Percentiles rank a stretch among this genome's conserved stretches.
These are phyloP conservation scores for Rousettus madagascariensis DNA, from an alignment of 2,797 vertebrate species.

Conservation along the genomic window DNA sequence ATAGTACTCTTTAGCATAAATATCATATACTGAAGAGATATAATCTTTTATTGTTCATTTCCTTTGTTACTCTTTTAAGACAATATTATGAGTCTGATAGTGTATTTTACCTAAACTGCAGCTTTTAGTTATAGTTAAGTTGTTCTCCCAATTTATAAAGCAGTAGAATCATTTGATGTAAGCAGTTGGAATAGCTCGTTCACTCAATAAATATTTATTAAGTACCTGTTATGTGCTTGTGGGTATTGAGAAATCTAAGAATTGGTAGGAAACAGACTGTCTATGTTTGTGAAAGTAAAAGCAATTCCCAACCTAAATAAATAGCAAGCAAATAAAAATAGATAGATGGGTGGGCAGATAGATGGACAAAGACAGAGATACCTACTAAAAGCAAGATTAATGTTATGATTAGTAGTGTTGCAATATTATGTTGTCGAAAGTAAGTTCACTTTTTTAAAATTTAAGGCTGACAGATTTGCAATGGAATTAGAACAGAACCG, in stretches of 20 bases:
- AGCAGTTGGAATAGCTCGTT: conserved; percentile 39
- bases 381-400: conserved; percentile 25
- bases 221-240: neutral
- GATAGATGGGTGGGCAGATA: neutral
- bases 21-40: neutral
- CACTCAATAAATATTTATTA: conserved; percentile 44
- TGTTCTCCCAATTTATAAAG: conserved; percentile 34
- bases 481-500: conserved; percentile 89
- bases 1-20: neutral
- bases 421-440: conserved; percentile 36
- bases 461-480: conserved; percentile 90
- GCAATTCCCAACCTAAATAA: neutral
- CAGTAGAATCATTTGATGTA: conserved; percentile 15
- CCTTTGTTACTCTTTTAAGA: conserved; percentile 56
- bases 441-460: conserved; percentile 44
- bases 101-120: conserved; percentile 63
- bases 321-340: neutral
- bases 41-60: conserved; percentile 47
- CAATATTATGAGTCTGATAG: conserved; percentile 30
- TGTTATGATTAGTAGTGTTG: conserved; percentile 20
- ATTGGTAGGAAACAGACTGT: neutral
- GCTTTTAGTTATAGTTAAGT: conserved; percentile 29
- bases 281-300: conserved; percentile 35
- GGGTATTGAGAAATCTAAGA: neutral
- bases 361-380: neutral